These are phyloP conservation scores for Drosophila fungiperda DNA, from an alignment of 2,888 invertebrate species.

Conservation along the genomic window DNA sequence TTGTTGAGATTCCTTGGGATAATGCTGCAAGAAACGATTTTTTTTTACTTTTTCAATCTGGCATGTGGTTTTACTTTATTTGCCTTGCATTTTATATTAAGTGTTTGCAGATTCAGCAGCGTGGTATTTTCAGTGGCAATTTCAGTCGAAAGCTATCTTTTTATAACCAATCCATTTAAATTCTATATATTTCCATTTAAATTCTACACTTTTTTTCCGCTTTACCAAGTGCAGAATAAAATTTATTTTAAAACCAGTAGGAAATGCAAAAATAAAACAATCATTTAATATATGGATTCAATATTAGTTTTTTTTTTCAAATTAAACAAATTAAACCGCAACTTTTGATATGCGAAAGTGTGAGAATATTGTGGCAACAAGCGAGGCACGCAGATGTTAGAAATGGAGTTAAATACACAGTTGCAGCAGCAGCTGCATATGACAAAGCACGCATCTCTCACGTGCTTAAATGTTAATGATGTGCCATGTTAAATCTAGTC, in stretches of 20 bases:
- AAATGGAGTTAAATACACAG: constrained; percentile 3
- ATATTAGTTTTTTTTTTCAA: too few relatives aligned
- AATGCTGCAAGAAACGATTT: constrained; percentile 11
- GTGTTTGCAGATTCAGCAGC: not conserved
- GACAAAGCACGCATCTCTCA: constrained; percentile 63
- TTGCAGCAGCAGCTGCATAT: constrained; percentile 66
- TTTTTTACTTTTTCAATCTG: constrained; percentile 1
- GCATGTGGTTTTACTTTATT: constrained; percentile 6
- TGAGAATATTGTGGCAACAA: constrained; percentile 6
- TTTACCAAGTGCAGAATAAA: not conserved
- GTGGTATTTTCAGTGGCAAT: not conserved
- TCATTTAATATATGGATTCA: not conserved
- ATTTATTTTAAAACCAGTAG: not conserved
- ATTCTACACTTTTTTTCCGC: not conserved
- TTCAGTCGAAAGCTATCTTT: not conserved
- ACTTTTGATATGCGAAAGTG: constrained; percentile 18
- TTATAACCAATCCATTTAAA: not conserved
- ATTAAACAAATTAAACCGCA: not conserved
- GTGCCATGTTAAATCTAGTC: constrained; percentile 42
- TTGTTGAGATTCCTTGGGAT: constrained; percentile 13
- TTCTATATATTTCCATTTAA: not conserved
- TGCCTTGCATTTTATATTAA: constrained; percentile 24
- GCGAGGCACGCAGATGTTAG: constrained; percentile 12
- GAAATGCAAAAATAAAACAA: not conserved
- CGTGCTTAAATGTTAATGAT: constrained; percentile 77